Conservation (phyloP, 2,888 invertebrate species). For the Agonum fuliginosum region DNA sequence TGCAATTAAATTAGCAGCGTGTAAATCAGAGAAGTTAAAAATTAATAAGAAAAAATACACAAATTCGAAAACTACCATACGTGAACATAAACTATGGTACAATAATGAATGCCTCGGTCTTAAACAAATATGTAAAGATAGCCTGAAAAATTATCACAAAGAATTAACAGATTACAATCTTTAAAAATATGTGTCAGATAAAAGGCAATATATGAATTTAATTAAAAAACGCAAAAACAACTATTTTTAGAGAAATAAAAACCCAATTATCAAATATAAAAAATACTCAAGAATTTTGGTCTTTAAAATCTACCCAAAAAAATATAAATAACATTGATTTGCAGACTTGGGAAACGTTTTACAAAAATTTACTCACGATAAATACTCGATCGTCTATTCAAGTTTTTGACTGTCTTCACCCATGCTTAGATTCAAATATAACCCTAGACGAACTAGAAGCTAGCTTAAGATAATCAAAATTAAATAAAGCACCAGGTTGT, state of each 20-base stretch:
- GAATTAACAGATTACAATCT: too few relatives aligned
- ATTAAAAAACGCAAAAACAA: background rate
- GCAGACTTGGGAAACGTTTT: background rate
- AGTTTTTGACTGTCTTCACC: background rate
- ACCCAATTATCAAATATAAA: background rate
- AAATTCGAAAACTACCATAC: background rate
- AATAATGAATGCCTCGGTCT: background rate
- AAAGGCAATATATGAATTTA: background rate
- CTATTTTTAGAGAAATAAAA: background rate
- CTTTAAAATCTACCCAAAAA: background rate
- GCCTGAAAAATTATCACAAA: background rate
- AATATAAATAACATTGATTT: background rate
- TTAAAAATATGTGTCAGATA: background rate
- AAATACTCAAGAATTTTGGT: background rate
- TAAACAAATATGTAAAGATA: background rate
- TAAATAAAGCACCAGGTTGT: background rate
- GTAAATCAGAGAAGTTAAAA: background rate
- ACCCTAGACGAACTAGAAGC: background rate
- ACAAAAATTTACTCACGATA: background rate
- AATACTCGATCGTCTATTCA: background rate
- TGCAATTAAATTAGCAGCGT: background rate
- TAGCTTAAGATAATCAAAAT: background rate
- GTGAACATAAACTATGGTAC: background rate
- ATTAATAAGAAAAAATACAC: background rate
- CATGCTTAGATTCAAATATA: background rate